Percentiles rank a stretch among this genome's conserved stretches.
Evolutionary conservation across 2,888 invertebrate species (phyloP).

Genomic region (Agrochola lychnidis): DNA sequence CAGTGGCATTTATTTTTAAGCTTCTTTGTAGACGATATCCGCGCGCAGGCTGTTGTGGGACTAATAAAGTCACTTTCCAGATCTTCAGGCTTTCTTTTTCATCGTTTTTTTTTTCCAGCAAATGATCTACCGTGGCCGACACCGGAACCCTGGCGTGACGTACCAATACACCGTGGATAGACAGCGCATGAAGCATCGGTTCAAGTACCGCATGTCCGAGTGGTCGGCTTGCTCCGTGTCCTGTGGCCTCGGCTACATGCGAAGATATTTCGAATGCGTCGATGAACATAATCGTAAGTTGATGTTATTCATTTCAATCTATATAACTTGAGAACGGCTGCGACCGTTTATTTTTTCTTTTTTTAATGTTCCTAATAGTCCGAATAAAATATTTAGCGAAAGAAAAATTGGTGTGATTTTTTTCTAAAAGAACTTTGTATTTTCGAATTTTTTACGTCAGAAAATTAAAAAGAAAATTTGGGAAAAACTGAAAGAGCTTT

Average conservation of each 20-base stretch:
- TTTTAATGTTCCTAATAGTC: not conserved
- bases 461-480: too few species aligned
- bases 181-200: conserved; percentile 88
- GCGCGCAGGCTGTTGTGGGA: not conserved
- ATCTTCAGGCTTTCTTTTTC: not conserved
- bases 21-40: not conserved
- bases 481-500: too few species aligned
- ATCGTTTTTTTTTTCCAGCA: conserved; percentile 74
- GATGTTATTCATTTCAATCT: not conserved
- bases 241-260: conserved; percentile 94
- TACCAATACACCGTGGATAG: conserved; percentile 95
- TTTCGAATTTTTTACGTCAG: too few species aligned
- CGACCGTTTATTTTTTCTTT: not conserved
- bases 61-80: not conserved
- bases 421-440: too few species aligned
- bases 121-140: conserved; percentile 93
- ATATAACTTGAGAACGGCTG: not conserved
- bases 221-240: conserved; percentile 95
- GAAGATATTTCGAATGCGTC: conserved; percentile 84
- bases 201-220: conserved; percentile 94
- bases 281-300: conserved; percentile 81
- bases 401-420: too few species aligned
- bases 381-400: too few species aligned
- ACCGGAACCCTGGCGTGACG: conserved; percentile 94
- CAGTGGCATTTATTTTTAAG: not conserved